Conservation (phyloP, 2,888 invertebrate species). For the Campoplex nolae region DNA sequence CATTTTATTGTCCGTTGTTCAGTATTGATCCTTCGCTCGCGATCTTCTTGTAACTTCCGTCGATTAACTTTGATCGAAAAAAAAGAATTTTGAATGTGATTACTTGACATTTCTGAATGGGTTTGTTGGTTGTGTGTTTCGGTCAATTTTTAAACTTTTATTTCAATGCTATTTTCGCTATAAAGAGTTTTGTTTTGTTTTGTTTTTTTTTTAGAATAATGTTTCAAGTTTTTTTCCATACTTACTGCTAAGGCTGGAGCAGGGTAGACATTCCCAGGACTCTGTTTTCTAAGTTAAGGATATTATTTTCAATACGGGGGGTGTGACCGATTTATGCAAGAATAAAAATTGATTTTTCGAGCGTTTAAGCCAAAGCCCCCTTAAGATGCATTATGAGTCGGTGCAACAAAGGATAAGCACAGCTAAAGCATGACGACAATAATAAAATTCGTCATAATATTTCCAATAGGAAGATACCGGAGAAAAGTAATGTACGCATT, state of each 20-base stretch:
- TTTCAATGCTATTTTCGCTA: not conserved
- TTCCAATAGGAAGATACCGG: constrained; percentile 2
- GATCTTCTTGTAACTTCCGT: no score
- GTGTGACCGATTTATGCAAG: not conserved
- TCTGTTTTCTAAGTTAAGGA: not conserved
- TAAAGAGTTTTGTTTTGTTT: not conserved
- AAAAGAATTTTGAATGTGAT: no score
- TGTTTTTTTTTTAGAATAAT: not conserved
- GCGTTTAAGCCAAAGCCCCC: no score
- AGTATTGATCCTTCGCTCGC: no score
- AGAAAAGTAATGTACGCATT: not conserved
- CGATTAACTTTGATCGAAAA: no score
- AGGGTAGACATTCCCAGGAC: not conserved
- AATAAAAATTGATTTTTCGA: not conserved
- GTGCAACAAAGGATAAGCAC: not conserved
- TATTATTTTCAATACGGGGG: not conserved
- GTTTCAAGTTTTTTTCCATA: not conserved
- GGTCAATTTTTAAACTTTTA: no score
- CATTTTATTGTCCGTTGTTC: no score
- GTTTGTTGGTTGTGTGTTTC: no score
- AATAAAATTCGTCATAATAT: constrained; percentile 25
- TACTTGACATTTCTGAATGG: no score
- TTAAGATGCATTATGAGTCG: not conserved
- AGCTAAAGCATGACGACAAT: not conserved
- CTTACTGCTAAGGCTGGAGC: not conserved